These are phyloP conservation scores for Polypterus bichir DNA, from an alignment of 2,113 vertebrate species.

Conservation along the genomic window DNA sequence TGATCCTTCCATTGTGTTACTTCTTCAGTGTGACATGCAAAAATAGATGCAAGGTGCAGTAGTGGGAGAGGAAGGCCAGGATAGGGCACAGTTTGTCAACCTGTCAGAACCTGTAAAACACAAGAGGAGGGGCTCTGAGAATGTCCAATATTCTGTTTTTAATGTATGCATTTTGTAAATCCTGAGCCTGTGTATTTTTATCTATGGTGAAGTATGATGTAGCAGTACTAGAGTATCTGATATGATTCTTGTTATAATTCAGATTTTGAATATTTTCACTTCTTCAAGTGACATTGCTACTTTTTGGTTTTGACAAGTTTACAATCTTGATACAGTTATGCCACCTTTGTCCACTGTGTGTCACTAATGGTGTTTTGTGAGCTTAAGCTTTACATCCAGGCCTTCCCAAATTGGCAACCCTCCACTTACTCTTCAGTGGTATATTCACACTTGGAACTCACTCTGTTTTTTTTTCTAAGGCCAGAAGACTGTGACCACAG, in stretches of 20 bases:
- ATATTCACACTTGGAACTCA: no score
- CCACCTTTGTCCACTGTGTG: no score
- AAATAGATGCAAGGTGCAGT: conserved; percentile 54
- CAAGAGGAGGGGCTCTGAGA: background rate
- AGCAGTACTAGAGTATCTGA: conserved; percentile 14
- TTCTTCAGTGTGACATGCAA: conserved; percentile 94
- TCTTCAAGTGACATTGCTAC: no score
- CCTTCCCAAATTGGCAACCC: no score
- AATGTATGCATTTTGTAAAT: conserved; percentile 2
- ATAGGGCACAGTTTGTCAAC: background rate
- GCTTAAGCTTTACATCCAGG: no score
- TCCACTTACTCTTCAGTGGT: no score
- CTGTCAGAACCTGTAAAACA: background rate
- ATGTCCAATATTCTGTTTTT: conserved; percentile 21
- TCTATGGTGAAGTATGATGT: conserved; percentile 9
- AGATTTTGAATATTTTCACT: no score
- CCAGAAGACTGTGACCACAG: no score
- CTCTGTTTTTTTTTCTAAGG: no score
- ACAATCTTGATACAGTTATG: no score
- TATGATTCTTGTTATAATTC: background rate
- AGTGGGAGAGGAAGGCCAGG: conserved; percentile 9
- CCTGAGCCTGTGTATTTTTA: background rate
- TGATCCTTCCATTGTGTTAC: conserved; percentile 87
- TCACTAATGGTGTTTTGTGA: no score
- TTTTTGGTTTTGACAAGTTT: no score